Conservation (phyloP, 2,888 invertebrate species). For the Rhagium mordax region DNA sequence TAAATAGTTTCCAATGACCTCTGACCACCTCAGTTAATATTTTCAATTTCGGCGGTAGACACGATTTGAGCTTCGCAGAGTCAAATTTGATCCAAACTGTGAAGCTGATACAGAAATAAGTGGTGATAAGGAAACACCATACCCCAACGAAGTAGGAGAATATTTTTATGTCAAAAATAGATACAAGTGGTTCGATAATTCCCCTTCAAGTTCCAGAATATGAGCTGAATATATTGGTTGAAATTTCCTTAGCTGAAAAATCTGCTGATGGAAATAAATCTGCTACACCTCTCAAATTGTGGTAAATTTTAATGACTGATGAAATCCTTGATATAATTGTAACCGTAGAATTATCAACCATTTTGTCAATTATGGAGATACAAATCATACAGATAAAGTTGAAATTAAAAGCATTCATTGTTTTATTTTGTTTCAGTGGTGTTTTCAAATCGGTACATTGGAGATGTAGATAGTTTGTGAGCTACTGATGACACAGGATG, state of each 20-base stretch:
- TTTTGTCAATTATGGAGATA: constrained; percentile 6
- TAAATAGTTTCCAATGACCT: too few relatives aligned
- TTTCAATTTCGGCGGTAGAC: too few relatives aligned
- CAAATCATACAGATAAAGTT: constrained; percentile 21
- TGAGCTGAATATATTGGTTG: neutral
- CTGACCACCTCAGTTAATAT: too few relatives aligned
- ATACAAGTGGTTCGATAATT: constrained; percentile 22
- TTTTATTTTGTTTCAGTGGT: constrained; percentile 28
- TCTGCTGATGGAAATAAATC: neutral
- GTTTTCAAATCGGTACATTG: constrained; percentile 42
- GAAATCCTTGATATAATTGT: too few relatives aligned
- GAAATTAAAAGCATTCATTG: constrained; percentile 32
- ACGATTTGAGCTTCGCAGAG: too few relatives aligned
- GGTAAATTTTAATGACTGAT: constrained; percentile 8
- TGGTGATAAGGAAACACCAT: too few relatives aligned
- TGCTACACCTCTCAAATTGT: constrained; percentile 7
- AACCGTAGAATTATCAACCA: too few relatives aligned
- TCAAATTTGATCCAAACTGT: too few relatives aligned
- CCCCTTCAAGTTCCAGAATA: constrained; percentile 22
- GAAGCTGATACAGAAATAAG: too few relatives aligned
- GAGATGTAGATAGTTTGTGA: constrained; percentile 37
- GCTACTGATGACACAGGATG: constrained; percentile 32
- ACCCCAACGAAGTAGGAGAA: neutral
- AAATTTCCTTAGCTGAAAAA: neutral
- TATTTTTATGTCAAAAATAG: constrained; percentile 18